Conservation (phyloP, 2,113 vertebrate genomes). For the Nibea coibor region DNA sequence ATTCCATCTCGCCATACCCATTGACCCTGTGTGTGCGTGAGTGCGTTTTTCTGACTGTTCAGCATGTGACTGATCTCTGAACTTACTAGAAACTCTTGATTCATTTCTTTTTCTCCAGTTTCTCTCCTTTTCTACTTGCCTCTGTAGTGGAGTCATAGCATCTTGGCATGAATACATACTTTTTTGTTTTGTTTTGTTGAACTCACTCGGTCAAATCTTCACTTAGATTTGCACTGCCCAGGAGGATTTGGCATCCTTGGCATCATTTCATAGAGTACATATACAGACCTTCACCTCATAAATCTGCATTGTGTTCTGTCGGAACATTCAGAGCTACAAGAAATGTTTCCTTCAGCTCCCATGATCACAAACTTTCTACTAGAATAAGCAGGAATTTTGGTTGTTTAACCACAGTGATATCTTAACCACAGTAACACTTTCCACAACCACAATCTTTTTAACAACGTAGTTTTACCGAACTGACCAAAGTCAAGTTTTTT, state of each 20-base stretch:
- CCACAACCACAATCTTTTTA: not conserved
- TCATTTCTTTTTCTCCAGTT: not conserved
- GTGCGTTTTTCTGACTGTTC: not conserved
- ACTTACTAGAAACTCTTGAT: too few species aligned
- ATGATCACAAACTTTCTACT: not conserved
- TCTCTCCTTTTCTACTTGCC: not conserved
- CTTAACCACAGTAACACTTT: not conserved
- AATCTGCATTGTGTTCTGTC: not conserved
- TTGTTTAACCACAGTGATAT: not conserved
- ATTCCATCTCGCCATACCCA: not conserved
- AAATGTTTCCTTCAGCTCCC: not conserved
- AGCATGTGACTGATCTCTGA: not conserved
- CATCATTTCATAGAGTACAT: not conserved
- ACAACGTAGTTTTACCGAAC: not conserved
- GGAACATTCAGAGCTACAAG: not conserved
- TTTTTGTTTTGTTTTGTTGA: not conserved
- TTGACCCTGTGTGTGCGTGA: not conserved
- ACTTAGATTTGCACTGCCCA: not conserved
- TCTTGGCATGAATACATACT: not conserved
- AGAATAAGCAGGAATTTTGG: not conserved
- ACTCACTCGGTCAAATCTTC: not conserved
- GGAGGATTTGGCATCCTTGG: not conserved
- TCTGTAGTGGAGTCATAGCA: not conserved
- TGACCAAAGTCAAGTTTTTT: not conserved
- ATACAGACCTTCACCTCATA: not conserved